Conservation (phyloP, 2,888 invertebrate genomes). For the Archips crataeganus region DNA sequence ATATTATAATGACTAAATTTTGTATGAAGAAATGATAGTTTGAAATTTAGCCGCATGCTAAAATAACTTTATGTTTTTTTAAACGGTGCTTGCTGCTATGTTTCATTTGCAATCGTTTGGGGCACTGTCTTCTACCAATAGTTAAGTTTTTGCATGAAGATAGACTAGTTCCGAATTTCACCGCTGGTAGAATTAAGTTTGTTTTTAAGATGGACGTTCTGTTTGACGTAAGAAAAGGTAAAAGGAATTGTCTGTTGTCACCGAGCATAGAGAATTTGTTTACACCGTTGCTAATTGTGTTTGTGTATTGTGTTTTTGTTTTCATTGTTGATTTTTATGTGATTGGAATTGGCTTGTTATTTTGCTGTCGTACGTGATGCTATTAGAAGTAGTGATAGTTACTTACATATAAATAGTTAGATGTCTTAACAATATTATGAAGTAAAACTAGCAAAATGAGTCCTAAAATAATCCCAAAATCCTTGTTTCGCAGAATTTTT, state of each 20-base stretch:
- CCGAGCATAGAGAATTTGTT: constrained; percentile 61
- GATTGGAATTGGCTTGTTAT: constrained; percentile 35
- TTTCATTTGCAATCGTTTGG: constrained; percentile 5
- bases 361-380: constrained; percentile 35
- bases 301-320: constrained; percentile 48
- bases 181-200: constrained; percentile 7
- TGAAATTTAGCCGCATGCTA: not conserved
- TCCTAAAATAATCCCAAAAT: too few relatives aligned
- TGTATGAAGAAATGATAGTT: not conserved
- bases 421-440: not conserved
- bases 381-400: not conserved
- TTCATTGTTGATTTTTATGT: constrained; percentile 44
- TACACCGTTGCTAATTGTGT: constrained; percentile 66
- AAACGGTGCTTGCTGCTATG: constrained; percentile 4
- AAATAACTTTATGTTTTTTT: constrained; percentile 35
- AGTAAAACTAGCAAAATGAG: too few relatives aligned
- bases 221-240: constrained; percentile 65
- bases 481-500: too few relatives aligned
- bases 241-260: constrained; percentile 64
- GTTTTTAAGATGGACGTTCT: constrained; percentile 43
- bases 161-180: not conserved
- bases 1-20: not conserved
- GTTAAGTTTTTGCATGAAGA: not conserved
- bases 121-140: not conserved
- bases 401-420: not conserved